phyloP scores from a whole-genome alignment of 2,113 vertebrate genomes.

The Xiphophorus maculatus region DNA sequence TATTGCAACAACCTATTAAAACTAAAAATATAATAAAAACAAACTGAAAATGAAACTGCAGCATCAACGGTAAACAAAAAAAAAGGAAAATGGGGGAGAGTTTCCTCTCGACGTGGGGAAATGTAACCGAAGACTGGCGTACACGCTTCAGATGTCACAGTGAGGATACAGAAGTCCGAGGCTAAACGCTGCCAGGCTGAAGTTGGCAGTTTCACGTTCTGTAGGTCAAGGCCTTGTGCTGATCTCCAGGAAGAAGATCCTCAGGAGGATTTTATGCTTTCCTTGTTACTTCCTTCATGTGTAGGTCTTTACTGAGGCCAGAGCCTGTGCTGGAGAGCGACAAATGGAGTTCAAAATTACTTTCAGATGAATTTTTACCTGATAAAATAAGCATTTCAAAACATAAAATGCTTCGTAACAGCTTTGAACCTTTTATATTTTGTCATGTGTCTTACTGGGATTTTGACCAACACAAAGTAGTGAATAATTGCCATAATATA shows the following conservation, averaged over 20 bases:
- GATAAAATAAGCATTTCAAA: background rate
- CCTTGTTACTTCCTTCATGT: conserved; percentile 66
- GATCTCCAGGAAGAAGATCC: conserved; percentile 33
- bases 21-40: conserved; percentile 58
- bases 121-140: conserved; percentile 28
- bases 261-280: conserved; percentile 22
- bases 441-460: background rate
- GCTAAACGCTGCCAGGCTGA: conserved; percentile 25
- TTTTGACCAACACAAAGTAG: background rate
- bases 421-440: background rate
- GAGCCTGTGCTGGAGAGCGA: conserved; percentile 67
- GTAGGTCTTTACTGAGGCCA: conserved; percentile 78
- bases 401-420: background rate
- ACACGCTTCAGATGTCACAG: conserved; percentile 65
- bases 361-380: background rate
- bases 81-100: conserved; percentile 19
- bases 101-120: conserved; percentile 8
- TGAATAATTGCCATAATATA: background rate
- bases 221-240: conserved; percentile 49
- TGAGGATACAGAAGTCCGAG: conserved; percentile 57
- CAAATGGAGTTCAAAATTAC: background rate
- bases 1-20: conserved; percentile 51
- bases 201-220: conserved; percentile 47
- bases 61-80: conserved; percentile 16
- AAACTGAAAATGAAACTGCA: conserved; percentile 42